A percentile compares a stretch with the other conserved stretches of the same genome.
Conservation (phyloP, 2,113 vertebrate genomes). For the Marcusenius ussheri region DNA sequence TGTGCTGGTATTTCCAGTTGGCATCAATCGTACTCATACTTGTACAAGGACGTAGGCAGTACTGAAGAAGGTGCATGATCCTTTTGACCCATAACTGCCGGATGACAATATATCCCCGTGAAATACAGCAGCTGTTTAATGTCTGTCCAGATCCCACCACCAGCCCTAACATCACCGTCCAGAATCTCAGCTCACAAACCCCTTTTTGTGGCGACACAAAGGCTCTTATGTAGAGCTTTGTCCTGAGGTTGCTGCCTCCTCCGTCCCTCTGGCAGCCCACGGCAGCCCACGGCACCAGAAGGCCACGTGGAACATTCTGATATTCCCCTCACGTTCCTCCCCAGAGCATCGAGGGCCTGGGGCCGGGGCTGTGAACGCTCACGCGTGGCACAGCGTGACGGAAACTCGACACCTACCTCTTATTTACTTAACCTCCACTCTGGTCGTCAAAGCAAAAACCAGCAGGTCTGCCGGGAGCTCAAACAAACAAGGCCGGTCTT, state of each 20-base stretch:
- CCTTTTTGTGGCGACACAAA: slow-evolving; percentile 40
- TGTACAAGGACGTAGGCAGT: not conserved
- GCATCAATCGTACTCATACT: not conserved
- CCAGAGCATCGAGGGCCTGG: not conserved
- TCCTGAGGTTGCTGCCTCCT: slow-evolving; percentile 28
- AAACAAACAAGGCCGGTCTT: slow-evolving; percentile 8
- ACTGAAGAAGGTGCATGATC: not conserved
- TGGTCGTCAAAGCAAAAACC: slow-evolving; percentile 5
- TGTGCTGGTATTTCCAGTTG: not conserved
- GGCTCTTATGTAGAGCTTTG: slow-evolving; percentile 38
- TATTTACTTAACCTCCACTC: slow-evolving; percentile 36
- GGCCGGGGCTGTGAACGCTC: slow-evolving; percentile 21
- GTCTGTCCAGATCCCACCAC: slow-evolving; percentile 21
- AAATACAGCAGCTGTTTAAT: not conserved
- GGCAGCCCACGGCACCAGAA: not conserved
- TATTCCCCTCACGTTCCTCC: slow-evolving; percentile 36
- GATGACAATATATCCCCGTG: not conserved
- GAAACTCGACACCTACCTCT: slow-evolving; percentile 20
- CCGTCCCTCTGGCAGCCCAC: slow-evolving; percentile 17
- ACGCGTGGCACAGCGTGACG: slow-evolving; percentile 25
- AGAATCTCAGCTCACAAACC: slow-evolving; percentile 35
- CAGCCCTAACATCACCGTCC: slow-evolving; percentile 26
- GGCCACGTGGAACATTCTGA: slow-evolving; percentile 22
- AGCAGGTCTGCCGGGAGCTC: not conserved
- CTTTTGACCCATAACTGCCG: not conserved